Conservation (phyloP, 2,888 invertebrate species). For the Cephus pulcher region DNA sequence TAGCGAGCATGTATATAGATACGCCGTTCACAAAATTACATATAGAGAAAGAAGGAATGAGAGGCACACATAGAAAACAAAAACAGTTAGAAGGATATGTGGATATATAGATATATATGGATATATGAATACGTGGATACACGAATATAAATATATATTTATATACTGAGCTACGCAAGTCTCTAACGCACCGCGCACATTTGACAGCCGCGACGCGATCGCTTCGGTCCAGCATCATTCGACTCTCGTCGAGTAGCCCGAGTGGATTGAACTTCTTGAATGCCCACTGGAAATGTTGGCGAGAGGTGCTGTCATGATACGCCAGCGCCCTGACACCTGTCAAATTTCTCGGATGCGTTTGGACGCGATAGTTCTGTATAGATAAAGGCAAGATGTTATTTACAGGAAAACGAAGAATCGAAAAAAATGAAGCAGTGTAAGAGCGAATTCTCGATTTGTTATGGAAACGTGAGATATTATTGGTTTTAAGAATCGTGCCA, state of each 20-base stretch:
- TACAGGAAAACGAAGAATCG: conserved; percentile 15
- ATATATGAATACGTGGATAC: conserved; percentile 34
- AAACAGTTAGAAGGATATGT: conserved; percentile 12
- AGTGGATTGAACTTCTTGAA: neutral
- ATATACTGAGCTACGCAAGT: conserved; percentile 36
- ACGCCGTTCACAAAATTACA: neutral
- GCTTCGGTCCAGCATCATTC: neutral
- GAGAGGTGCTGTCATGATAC: neutral
- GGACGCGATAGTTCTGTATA: conserved; percentile 7
- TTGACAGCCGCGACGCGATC: neutral
- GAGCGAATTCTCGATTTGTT: neutral
- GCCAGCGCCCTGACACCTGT: neutral
- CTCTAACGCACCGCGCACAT: conserved; percentile 16
- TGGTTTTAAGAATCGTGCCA: conserved; percentile 59
- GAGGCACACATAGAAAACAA: neutral
- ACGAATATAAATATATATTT: conserved; percentile 34
- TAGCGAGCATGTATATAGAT: neutral
- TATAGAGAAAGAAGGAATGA: neutral
- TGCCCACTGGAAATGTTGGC: neutral
- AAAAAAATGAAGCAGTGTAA: conserved; percentile 5
- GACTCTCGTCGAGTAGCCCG: neutral
- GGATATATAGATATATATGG: conserved; percentile 43
- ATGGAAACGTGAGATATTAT: conserved; percentile 26
- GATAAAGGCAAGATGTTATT: conserved; percentile 25
- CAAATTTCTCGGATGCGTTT: neutral